Base-by-base conservation (phyloP, 2,797 vertebrate species). In the Numenius phaeopus region DNA sequence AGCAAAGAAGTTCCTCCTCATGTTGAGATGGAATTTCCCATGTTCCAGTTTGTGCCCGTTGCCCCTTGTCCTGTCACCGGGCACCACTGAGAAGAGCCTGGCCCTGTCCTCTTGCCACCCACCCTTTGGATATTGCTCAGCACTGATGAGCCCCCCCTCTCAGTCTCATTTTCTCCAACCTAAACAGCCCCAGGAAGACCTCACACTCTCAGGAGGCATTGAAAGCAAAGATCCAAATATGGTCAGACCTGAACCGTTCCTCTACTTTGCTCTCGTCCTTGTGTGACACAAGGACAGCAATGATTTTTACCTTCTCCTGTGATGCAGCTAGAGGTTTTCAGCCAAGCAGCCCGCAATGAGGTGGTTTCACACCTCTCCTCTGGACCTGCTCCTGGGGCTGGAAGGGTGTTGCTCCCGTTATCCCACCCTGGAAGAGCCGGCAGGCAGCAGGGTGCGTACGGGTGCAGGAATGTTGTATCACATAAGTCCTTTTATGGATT, bases 381-480 rank as follows among this genome's bases (percentile, higher is more conserved):
- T 61, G 47, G 22, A 47, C 17, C 4, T 61, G 20, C 7, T 62
- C 18, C 24, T 20, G 9, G 27, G 7, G 10, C 47, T 67, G 32
- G 62, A 61, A 47, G 0, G 11, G 26, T 34, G 22, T 83, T 80
- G 64, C 5, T 19, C 18, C 22, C 6, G 0, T 49, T 39, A 50
- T 12, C 6, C 12, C 57, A 27, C 30, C 0, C 0, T 62, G 65
- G 42, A 66, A 72, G n/a, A 73, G 49, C 29, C 42, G 47, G 44
- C 47, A 46, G 57, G 29, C 52, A 57, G 37, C 1, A 0, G 29
- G 44, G 12, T 76, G 29, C 6, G 0, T 32, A 5, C 1, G 2
- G 47, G 17, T n/a, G 22, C 39, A 20, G 57, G 24, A 78, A 22
- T 11, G 18, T 46, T 61, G 5, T 32, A 29, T 40, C 54, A 61